phyloP scores from a whole-genome alignment of 2,797 vertebrate species.

The Florisuga fusca region DNA sequence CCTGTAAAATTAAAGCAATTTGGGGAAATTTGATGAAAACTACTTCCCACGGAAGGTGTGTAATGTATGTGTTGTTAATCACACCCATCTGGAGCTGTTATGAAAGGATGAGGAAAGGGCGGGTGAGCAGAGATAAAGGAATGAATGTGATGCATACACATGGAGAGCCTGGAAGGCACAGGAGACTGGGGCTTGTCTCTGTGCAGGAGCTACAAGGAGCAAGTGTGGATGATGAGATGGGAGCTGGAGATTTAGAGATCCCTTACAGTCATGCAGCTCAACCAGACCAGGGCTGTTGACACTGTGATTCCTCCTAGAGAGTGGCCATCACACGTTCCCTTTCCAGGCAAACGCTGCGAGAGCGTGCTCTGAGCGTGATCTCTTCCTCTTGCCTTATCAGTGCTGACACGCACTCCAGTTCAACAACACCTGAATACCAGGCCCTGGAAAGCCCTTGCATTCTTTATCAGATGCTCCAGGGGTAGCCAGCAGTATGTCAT shows the following conservation, averaged over 20 bases:
- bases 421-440: not conserved
- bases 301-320: not conserved
- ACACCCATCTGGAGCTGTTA: conserved; percentile 16
- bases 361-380: not conserved
- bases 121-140: accelerated
- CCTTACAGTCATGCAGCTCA: not conserved
- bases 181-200: not conserved
- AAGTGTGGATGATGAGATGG: not conserved
- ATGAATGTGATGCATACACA: accelerated
- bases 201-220: not conserved
- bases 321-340: not conserved
- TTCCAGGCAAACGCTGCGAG: accelerated
- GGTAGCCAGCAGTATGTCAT: not conserved
- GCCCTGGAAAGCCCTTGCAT: not conserved
- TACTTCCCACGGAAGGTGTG: conserved; percentile 24
- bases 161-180: not conserved
- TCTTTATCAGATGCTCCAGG: conserved; percentile 8
- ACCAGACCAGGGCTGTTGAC: not conserved
- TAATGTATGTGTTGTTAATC: not conserved
- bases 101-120: not conserved
- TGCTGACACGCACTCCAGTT: not conserved
- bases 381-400: not conserved
- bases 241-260: not conserved
- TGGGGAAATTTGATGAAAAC: conserved; percentile 4
- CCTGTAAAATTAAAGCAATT: conserved; percentile 35